A percentile compares a stretch with the other conserved stretches of the same genome.
These are phyloP conservation scores for Sciaenops ocellatus DNA, from an alignment of 2,797 vertebrate species.

Conservation along the genomic window DNA sequence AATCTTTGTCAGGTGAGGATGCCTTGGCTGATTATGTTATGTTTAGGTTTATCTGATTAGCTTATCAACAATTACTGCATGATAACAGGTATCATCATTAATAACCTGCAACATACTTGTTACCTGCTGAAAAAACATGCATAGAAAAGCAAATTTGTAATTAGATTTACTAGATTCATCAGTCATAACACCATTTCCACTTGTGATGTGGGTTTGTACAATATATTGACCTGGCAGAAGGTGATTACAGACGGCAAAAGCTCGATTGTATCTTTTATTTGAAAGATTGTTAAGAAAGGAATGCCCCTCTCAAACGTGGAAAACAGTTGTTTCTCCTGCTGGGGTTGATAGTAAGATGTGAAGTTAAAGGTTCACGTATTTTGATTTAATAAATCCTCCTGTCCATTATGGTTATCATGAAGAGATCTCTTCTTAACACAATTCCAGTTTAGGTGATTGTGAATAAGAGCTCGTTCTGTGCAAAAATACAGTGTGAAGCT, in stretches of 20 bases:
- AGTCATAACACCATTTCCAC: neutral
- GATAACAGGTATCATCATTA: neutral
- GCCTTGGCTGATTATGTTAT: neutral
- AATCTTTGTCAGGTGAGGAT: slow-evolving; percentile 12
- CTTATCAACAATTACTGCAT: neutral
- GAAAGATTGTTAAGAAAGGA: neutral
- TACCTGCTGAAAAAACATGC: too few relatives aligned
- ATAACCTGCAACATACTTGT: too few relatives aligned
- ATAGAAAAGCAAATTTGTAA: too few relatives aligned
- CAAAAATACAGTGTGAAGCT: neutral
- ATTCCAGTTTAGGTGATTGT: neutral
- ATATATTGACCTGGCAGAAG: neutral
- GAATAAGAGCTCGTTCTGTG: neutral
- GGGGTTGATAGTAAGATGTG: neutral
- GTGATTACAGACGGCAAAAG: neutral
- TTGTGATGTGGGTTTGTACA: neutral
- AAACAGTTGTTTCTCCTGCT: neutral
- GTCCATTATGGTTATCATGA: neutral
- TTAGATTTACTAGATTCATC: too few relatives aligned
- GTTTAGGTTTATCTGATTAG: neutral
- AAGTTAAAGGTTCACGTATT: neutral
- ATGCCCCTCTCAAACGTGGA: too few relatives aligned
- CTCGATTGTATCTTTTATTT: neutral
- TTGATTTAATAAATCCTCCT: neutral
- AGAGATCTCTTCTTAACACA: neutral